These are phyloP conservation scores for Mycetomoellerius zeteki DNA, from an alignment of 1,140 invertebrate species.

Conservation along the genomic window DNA sequence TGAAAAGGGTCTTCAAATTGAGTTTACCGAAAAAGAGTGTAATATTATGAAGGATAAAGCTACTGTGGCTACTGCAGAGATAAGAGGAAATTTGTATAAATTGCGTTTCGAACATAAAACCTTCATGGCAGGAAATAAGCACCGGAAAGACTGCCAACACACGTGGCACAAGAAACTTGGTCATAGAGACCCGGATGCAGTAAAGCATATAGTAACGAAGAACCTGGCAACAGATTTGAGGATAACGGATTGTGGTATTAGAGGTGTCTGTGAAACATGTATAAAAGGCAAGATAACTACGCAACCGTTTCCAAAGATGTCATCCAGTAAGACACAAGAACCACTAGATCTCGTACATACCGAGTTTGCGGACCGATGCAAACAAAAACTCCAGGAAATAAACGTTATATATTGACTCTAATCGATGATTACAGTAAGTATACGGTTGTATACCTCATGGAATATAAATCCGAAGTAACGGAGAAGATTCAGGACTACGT, in stretches of 20 bases:
- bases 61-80: neutral
- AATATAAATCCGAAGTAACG: constrained; percentile 7
- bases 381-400: no score
- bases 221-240: neutral
- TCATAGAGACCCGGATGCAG: neutral
- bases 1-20: neutral
- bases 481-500: neutral
- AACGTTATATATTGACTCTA: no score
- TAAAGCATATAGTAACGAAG: neutral
- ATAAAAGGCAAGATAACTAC: neutral
- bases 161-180: neutral
- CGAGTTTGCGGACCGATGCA: neutral
- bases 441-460: neutral
- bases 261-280: neutral
- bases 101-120: neutral
- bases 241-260: neutral
- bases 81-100: neutral
- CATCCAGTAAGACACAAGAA: neutral
- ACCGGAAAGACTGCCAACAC: neutral
- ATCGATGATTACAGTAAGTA: no score
- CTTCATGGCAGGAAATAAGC: neutral
- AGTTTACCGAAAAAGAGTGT: neutral
- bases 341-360: neutral
- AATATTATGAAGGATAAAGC: neutral
- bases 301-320: neutral